Evolutionary conservation across 2,888 invertebrate species (phyloP).

Genomic region (Lasioglossum zephyrum): DNA sequence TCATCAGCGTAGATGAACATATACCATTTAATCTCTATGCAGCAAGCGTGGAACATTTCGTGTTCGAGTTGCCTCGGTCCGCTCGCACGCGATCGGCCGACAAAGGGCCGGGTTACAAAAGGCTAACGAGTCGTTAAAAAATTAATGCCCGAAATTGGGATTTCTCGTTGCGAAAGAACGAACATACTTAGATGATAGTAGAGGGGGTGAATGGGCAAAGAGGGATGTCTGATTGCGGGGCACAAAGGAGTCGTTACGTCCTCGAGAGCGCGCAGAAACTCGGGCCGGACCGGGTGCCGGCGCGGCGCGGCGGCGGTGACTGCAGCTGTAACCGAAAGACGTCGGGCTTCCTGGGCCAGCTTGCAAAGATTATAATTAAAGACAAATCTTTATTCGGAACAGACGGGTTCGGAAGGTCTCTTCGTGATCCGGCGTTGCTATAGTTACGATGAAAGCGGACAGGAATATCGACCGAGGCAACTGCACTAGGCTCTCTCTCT

Average conservation of each 20-base stretch:
- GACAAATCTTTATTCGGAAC: constrained; percentile 73
- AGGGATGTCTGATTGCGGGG: constrained; percentile 52
- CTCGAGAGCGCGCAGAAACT: neutral
- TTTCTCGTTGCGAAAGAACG: constrained; percentile 37
- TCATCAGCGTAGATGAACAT: neutral
- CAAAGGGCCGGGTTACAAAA: constrained; percentile 15
- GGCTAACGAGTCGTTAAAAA: constrained; percentile 52
- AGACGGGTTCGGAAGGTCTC: constrained; percentile 70
- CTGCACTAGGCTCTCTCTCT: constrained; percentile 63
- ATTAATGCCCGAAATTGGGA: constrained; percentile 49
- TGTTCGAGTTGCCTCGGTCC: neutral
- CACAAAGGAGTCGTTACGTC: constrained; percentile 61
- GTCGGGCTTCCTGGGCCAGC: constrained; percentile 33
- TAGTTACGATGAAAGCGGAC: constrained; percentile 78
- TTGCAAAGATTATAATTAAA: constrained; percentile 75
- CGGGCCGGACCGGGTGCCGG: constrained; percentile 19
- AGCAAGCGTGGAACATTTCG: neutral
- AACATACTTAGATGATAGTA: constrained; percentile 9
- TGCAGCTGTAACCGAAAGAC: constrained; percentile 8
- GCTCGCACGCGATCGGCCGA: neutral
- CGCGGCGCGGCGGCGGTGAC: neutral
- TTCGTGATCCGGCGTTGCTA: constrained; percentile 77
- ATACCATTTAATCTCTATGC: neutral
- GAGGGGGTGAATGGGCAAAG: neutral
- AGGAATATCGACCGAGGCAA: constrained; percentile 77